A percentile compares a stretch with the other conserved stretches of the same genome.
Conservation (phyloP, 1,140 invertebrate genomes). For the Polypedilum pembai region DNA sequence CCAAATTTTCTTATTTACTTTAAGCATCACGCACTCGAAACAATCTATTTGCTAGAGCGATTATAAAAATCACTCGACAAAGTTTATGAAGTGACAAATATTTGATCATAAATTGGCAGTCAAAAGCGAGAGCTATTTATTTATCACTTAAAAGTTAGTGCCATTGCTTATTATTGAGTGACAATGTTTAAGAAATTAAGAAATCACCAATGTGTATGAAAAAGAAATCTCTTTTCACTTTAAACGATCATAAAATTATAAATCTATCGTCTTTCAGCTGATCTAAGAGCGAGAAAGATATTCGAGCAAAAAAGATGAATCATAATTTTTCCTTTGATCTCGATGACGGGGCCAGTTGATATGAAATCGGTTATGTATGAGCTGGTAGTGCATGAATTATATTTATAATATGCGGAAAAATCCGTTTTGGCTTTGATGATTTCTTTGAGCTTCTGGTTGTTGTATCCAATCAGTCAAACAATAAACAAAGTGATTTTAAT, state of each 20-base stretch:
- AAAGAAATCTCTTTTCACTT: neutral
- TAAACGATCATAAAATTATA: neutral
- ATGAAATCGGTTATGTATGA: neutral
- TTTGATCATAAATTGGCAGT: conserved; percentile 9
- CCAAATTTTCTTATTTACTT: neutral
- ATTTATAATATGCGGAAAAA: conserved; percentile 10
- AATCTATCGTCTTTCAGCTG: neutral
- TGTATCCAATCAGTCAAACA: conserved; percentile 20
- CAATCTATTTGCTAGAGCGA: conserved; percentile 9
- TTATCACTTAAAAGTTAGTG: neutral
- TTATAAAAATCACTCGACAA: conserved; percentile 1
- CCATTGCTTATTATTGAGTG: neutral
- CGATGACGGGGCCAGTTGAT: conserved; percentile 1
- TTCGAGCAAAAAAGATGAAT: conserved; percentile 8
- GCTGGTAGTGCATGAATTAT: neutral
- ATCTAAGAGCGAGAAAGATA: neutral
- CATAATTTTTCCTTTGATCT: neutral
- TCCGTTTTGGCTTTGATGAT: conserved; percentile 24
- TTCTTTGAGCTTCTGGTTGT: conserved; percentile 10
- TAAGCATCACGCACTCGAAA: neutral
- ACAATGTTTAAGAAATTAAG: neutral
- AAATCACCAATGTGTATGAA: neutral
- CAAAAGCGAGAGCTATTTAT: conserved; percentile 9
- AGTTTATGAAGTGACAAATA: conserved; percentile 24
- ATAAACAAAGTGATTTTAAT: conserved; percentile 27